Conservation (phyloP, 2,888 invertebrate genomes). For the Amblyjoppa fuscipennis region DNA sequence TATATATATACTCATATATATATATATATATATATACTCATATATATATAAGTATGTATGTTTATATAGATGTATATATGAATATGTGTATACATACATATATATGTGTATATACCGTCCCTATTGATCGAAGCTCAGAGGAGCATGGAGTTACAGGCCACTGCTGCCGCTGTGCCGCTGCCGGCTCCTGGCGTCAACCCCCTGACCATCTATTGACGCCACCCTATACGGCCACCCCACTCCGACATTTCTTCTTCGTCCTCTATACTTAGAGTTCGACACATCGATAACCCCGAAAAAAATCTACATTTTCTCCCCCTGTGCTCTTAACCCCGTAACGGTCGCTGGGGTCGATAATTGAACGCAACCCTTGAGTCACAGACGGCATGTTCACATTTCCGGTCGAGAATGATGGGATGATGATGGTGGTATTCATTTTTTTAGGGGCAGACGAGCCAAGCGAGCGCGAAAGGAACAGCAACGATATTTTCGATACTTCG, state of each 20-base stretch:
- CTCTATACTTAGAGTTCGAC: slow-evolving; percentile 39
- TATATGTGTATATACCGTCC: slow-evolving; percentile 78
- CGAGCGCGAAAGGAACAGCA: too few relatives aligned
- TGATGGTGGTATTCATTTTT: too few relatives aligned
- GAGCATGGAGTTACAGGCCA: slow-evolving; percentile 83
- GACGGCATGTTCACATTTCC: not conserved
- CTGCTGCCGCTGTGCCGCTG: slow-evolving; percentile 67
- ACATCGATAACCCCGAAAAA: slow-evolving; percentile 19
- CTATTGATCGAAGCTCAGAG: slow-evolving; percentile 83
- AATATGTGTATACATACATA: not conserved
- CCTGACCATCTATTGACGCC: slow-evolving; percentile 66
- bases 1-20: not conserved
- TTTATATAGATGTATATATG: slow-evolving; percentile 65
- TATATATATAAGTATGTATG: slow-evolving; percentile 42
- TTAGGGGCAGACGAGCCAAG: too few relatives aligned
- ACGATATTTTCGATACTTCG: too few relatives aligned
- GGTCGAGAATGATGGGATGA: too few relatives aligned
- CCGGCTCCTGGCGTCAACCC: slow-evolving; percentile 77
- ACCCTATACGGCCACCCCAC: slow-evolving; percentile 7
- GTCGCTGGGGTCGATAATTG: not conserved
- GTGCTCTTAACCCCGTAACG: not conserved
- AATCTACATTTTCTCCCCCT: not conserved
- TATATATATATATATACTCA: slow-evolving; percentile 68
- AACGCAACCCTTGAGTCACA: not conserved
- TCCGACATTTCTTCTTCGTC: slow-evolving; percentile 43